Evolutionary conservation across 2,113 vertebrate species (phyloP), one percentile per base, ranked within the genome.

Genomic region (Andinoacara biseriatus): DNA sequence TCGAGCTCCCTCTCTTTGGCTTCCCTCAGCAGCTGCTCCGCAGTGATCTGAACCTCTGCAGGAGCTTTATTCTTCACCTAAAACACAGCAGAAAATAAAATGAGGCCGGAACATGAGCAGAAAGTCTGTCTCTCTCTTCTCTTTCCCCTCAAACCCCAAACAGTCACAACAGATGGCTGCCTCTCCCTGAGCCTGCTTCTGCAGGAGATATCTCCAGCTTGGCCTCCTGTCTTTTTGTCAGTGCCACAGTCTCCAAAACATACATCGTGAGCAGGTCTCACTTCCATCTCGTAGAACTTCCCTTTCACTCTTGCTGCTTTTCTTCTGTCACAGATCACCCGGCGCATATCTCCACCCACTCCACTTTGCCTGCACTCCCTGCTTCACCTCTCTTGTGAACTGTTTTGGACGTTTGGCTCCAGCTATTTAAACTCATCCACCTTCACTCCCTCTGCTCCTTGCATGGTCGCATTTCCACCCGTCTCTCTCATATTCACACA

Each of bases 11-110:
- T 94, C 85, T 99, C 98, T 40, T 99, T 99, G 0, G 98, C 98
- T 84, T 99, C 98, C 83, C 98, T 96, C 11, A 99, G 91, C 2
- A 99, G 96, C 91, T 99, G 98, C 79, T 99, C 98, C 0, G 98
- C 98, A 9, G 98, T 99, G 94, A 99, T 99, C 94, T 99, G 98
- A 10, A 99, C 97, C 88, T 99, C 98, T 0, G 98, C 98, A 0
- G 98, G 98, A 0, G 98, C 98, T 96, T 99, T 99, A 26, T 99
- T 99, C 86, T 99, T 99, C 84, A 99, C 98, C 98, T 99, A 77
- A 33, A 87, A 85, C 13, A 82, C 35, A 35, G 49, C 10, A 76
- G 24, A 57, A n/a, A 40, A 22, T 20, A 52, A 18, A 72, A 4
- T 72, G 29, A 72, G 2, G 24, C 2, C 0, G 3, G 24, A 69